Percentiles rank a stretch among this genome's conserved stretches.
Conservation (phyloP, 2,888 invertebrate genomes). For the Zaprionus obscuricornis region DNA sequence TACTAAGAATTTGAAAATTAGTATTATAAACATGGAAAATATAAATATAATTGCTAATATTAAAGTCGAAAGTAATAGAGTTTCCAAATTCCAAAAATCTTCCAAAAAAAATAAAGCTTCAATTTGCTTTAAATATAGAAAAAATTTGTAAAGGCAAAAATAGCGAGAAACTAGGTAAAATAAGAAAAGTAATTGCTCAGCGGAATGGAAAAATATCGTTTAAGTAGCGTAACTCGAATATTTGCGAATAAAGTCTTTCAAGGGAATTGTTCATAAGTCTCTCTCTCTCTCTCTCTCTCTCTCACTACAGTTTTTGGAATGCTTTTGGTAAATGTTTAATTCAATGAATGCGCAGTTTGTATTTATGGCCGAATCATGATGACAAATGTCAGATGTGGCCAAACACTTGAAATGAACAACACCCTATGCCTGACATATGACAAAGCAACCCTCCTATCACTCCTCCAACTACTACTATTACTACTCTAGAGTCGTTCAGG, state of each 20-base stretch:
- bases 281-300: too few species aligned
- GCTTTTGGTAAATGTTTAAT: conserved; percentile 59
- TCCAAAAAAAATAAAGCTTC: too few species aligned
- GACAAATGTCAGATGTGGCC: conserved; percentile 74
- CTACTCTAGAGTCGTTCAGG: conserved; percentile 38
- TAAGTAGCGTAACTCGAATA: conserved; percentile 8
- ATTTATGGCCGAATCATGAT: conserved; percentile 77
- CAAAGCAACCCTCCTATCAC: conserved; percentile 35
- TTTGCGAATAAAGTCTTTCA: background rate
- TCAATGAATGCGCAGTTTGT: conserved; percentile 71
- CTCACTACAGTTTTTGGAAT: too few species aligned
- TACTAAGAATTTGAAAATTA: conserved; percentile 14
- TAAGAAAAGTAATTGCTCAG: conserved; percentile 19
- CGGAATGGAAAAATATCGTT: conserved; percentile 14
- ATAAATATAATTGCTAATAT: too few species aligned
- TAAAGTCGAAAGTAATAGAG: too few species aligned
- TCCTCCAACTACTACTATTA: background rate
- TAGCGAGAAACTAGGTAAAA: background rate
- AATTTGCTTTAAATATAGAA: conserved; percentile 18
- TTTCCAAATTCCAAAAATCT: too few species aligned
- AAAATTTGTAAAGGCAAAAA: conserved; percentile 1
- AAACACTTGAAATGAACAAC: conserved; percentile 71
- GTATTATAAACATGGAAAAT: too few species aligned
- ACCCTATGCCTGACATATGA: background rate
- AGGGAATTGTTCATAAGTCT: background rate